Evolutionary conservation across 2,113 vertebrate genomes (phyloP).

Genomic region (Muntiacus muntjak): DNA sequence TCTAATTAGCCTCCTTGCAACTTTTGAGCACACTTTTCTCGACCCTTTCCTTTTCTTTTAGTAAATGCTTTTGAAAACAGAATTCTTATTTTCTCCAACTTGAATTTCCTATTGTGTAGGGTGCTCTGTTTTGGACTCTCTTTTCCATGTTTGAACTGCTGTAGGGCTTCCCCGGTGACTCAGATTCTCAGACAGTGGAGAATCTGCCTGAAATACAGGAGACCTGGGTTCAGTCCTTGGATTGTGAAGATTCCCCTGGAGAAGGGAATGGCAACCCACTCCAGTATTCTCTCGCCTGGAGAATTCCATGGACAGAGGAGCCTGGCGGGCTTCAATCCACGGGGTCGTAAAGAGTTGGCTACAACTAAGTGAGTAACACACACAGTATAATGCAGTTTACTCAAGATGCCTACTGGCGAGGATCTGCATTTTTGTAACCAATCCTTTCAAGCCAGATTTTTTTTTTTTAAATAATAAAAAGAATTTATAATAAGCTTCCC

Average conservation of each 20-base stretch:
- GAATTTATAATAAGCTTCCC: background rate
- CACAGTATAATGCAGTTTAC: background rate
- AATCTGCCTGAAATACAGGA: background rate
- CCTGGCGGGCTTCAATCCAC: background rate
- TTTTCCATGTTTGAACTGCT: constrained; percentile 52
- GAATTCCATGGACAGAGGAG: background rate
- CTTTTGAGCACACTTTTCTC: background rate
- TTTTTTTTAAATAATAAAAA: background rate
- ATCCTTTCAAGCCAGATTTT: constrained; percentile 53
- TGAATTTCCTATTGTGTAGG: background rate
- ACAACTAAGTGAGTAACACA: background rate
- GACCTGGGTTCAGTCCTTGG: background rate
- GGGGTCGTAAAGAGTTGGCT: background rate
- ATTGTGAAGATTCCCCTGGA: background rate
- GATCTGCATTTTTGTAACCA: constrained; percentile 60
- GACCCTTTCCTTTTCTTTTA: background rate
- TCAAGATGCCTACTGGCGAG: background rate
- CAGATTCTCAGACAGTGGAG: background rate
- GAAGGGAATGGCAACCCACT: background rate
- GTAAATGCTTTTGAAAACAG: background rate
- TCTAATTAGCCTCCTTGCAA: background rate
- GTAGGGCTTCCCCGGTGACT: background rate
- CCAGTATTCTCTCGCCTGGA: background rate
- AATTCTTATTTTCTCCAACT: constrained; percentile 52
- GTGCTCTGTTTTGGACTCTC: constrained; percentile 23